Conservation (phyloP, 2,113 vertebrate species). For the Typhlomys cinereus region DNA sequence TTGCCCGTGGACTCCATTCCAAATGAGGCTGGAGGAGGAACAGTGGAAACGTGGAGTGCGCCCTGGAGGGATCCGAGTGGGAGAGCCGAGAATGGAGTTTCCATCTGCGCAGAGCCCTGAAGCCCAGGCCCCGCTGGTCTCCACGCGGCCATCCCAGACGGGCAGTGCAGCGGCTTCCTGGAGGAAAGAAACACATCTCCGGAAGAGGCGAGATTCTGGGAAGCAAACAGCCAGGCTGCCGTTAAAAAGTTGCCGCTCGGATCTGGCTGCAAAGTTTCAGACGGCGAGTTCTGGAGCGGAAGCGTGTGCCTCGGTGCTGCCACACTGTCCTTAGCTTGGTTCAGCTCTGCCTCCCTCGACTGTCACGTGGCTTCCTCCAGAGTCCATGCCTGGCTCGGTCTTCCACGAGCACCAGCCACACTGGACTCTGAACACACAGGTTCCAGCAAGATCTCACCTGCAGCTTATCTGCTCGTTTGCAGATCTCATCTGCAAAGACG, state of each 20-base stretch:
- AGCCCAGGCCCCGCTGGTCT: not conserved
- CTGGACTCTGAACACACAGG: fast-evolving
- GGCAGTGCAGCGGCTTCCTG: not conserved
- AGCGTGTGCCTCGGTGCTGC: not conserved
- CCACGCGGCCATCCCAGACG: fast-evolving
- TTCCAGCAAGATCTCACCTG: fast-evolving
- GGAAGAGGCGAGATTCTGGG: no score
- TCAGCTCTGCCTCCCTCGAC: fast-evolving
- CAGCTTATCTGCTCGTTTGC: no score
- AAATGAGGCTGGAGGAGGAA: not conserved
- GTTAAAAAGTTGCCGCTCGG: not conserved
- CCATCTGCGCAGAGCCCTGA: not conserved
- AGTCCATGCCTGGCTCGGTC: fast-evolving
- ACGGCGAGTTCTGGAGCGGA: fast-evolving
- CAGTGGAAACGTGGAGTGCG: fast-evolving
- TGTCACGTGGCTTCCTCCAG: fast-evolving
- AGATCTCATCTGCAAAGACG: no score
- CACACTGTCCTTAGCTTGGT: fast-evolving
- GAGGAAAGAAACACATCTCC: fast-evolving
- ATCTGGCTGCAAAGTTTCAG: fast-evolving
- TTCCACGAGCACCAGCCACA: fast-evolving
- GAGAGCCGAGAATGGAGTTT: not conserved
- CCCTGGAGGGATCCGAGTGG: not conserved
- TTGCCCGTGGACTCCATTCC: constrained; percentile 34
- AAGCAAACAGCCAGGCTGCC: fast-evolving